phyloP scores from a whole-genome alignment of 2,797 vertebrate species.

The Taenioides sp. region DNA sequence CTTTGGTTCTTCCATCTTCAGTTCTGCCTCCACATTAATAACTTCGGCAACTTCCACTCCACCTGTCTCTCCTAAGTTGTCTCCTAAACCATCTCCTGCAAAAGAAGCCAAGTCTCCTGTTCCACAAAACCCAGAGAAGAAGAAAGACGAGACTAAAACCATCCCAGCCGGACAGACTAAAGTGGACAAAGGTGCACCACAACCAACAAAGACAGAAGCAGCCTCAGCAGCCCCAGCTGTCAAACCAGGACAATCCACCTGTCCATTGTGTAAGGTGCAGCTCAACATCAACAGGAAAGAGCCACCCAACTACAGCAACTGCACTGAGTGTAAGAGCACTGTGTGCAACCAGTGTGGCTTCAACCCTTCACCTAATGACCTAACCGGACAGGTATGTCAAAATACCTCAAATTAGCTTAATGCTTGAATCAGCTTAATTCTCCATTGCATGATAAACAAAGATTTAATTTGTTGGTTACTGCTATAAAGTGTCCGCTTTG shows the following conservation, averaged over 20 bases:
- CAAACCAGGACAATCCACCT: conserved; percentile 63
- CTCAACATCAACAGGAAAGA: conserved; percentile 84
- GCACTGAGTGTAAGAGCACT: conserved; percentile 89
- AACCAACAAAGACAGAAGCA: conserved; percentile 36
- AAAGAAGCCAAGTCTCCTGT: conserved; percentile 65
- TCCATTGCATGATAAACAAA: too few relatives aligned
- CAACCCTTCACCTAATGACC: conserved; percentile 86
- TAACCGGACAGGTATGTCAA: conserved; percentile 61
- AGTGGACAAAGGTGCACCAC: conserved; percentile 40
- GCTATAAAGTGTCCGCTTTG: too few relatives aligned
- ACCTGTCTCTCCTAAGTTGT: conserved; percentile 74
- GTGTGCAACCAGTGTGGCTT: conserved; percentile 96
- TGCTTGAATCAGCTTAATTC: not conserved
- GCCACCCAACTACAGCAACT: conserved; percentile 86
- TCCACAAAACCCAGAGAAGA: conserved; percentile 55
- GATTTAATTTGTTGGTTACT: too few relatives aligned
- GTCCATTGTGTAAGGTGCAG: conserved; percentile 88
- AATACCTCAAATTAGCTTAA: too few relatives aligned
- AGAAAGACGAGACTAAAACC: conserved; percentile 72
- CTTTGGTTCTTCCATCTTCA: conserved; percentile 93
- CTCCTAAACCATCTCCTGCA: conserved; percentile 60
- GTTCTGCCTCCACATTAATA: conserved; percentile 91
- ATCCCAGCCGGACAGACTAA: conserved; percentile 39
- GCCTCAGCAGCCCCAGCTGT: conserved; percentile 74
- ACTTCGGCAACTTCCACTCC: conserved; percentile 81